Evolutionary conservation across 2,797 vertebrate species (phyloP).

Genomic region (Coilia nasus): DNA sequence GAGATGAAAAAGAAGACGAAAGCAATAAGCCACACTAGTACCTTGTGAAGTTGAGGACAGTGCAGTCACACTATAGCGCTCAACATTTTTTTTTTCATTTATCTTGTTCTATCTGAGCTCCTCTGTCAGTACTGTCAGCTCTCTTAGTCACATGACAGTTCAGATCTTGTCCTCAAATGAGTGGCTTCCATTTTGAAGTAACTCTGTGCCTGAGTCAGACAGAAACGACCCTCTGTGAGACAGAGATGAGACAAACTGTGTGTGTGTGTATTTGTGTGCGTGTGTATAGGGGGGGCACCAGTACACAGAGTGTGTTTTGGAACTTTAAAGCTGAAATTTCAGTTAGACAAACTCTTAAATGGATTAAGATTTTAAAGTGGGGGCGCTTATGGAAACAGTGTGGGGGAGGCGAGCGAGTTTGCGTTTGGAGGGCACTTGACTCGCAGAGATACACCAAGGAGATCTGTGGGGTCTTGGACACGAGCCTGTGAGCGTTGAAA

Average conservation of each 20-base stretch:
- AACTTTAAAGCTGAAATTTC: slow-evolving; percentile 43
- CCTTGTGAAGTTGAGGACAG: neutral
- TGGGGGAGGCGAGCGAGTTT: slow-evolving; percentile 49
- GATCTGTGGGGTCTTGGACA: slow-evolving; percentile 51
- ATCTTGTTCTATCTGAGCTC: neutral
- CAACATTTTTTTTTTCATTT: neutral
- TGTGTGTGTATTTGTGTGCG: neutral
- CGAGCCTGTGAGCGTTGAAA: slow-evolving; percentile 29
- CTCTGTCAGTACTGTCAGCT: neutral
- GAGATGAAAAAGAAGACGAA: neutral
- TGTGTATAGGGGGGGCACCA: neutral
- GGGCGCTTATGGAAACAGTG: slow-evolving; percentile 57
- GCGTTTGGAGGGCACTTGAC: neutral
- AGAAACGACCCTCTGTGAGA: neutral
- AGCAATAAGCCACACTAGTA: neutral
- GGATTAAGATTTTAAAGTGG: neutral
- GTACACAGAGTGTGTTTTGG: slow-evolving; percentile 48
- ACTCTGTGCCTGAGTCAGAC: neutral
- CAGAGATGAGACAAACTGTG: neutral
- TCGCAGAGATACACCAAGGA: slow-evolving; percentile 17
- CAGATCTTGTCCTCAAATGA: neutral
- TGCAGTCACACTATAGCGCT: neutral
- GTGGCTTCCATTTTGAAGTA: neutral
- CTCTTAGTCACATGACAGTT: neutral
- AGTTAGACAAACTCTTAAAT: slow-evolving; percentile 34